These are phyloP conservation scores for Lota lota DNA, from an alignment of 2,113 vertebrate genomes.

Conservation along the genomic window DNA sequence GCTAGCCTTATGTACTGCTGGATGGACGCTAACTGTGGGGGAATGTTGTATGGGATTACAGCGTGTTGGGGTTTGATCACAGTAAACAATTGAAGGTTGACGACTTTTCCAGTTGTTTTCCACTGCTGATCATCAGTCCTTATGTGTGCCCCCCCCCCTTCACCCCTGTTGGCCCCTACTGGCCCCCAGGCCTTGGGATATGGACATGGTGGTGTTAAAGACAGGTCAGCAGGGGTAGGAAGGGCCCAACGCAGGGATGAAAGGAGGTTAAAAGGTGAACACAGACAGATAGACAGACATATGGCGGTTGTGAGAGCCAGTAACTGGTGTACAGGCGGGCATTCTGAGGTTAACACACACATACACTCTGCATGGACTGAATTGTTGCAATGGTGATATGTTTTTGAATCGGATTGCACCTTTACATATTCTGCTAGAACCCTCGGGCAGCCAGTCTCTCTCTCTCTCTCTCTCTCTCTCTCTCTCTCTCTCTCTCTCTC, in stretches of 20 bases:
- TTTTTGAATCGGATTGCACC: no score
- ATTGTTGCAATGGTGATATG: no score
- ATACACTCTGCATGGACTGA: no score
- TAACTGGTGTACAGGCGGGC: constrained; percentile 26
- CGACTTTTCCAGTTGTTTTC: constrained; percentile 1
- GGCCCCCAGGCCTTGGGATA: constrained; percentile 47
- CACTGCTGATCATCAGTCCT: constrained; percentile 14
- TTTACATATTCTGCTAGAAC: no score
- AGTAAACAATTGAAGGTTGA: constrained; percentile 27
- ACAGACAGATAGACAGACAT: constrained; percentile 28
- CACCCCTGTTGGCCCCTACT: neutral
- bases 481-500: no score
- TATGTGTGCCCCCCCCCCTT: constrained; percentile 37
- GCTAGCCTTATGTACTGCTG: no score
- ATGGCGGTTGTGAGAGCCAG: constrained; percentile 4
- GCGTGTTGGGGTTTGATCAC: constrained; percentile 10
- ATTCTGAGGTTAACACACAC: neutral
- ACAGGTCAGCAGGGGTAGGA: constrained; percentile 45
- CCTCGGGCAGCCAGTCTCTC: no score
- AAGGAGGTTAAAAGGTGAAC: constrained; percentile 61
- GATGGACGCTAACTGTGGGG: no score
- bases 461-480: no score
- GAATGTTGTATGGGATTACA: neutral
- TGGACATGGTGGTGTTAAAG: constrained; percentile 53
- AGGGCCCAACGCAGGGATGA: constrained; percentile 37